Conservation (phyloP, 2,113 vertebrate species). For the Panthera uncia region DNA sequence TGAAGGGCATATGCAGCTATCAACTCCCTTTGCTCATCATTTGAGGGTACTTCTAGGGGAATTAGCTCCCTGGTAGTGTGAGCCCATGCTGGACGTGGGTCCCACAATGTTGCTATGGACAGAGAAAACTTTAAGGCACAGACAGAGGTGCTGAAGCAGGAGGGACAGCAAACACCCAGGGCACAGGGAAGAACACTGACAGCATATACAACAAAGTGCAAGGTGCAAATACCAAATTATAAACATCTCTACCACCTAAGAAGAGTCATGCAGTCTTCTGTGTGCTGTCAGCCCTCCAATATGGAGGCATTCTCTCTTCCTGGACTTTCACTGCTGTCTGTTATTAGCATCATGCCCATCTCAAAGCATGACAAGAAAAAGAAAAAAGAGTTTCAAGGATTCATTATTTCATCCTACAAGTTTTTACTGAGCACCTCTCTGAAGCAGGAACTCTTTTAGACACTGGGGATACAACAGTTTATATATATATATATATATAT, state of each 20-base stretch:
- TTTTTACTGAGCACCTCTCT: neutral
- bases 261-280: neutral
- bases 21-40: neutral
- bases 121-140: neutral
- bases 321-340: neutral
- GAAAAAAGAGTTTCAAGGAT: neutral
- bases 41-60: neutral
- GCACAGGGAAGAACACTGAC: neutral
- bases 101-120: neutral
- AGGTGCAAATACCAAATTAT: neutral
- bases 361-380: neutral
- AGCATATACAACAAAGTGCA: neutral
- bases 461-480: neutral
- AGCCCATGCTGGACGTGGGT: neutral
- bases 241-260: neutral
- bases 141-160: neutral
- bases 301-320: neutral
- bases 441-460: neutral
- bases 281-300: neutral
- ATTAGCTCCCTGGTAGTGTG: neutral
- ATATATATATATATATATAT: too few species aligned
- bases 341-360: neutral
- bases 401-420: neutral
- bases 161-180: neutral
- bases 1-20: neutral